Conservation (phyloP, 2,797 vertebrate species). For the Eospalax fontanierii region DNA sequence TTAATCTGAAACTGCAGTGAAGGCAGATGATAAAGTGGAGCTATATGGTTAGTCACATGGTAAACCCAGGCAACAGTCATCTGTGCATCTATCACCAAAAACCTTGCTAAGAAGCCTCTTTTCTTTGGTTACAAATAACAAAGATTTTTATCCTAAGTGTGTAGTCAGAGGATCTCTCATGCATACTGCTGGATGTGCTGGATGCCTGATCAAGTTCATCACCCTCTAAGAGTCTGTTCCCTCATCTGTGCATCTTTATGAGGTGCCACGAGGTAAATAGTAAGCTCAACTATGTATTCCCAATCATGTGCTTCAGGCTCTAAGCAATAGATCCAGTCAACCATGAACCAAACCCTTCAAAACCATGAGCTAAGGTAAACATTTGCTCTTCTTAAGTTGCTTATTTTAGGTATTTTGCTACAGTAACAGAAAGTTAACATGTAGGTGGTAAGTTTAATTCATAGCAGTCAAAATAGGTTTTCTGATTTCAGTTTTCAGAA, state of each 20-base stretch:
- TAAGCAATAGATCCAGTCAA: neutral
- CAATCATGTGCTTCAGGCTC: neutral
- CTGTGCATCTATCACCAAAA: neutral
- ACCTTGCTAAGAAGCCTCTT: neutral
- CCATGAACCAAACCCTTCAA: neutral
- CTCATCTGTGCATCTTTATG: neutral
- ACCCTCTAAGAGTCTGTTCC: neutral
- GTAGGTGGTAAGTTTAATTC: conserved; percentile 2
- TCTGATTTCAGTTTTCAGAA: neutral
- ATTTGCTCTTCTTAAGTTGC: neutral
- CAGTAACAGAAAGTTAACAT: neutral
- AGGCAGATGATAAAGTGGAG: neutral
- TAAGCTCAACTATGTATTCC: neutral
- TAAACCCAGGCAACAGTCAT: neutral
- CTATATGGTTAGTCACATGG: neutral
- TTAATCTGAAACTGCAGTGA: neutral
- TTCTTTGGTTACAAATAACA: neutral
- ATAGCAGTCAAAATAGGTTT: neutral
- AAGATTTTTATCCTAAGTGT: conserved; percentile 1
- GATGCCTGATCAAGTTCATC: neutral
- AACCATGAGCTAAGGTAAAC: neutral
- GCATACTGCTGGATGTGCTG: neutral
- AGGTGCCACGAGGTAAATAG: neutral
- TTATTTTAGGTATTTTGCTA: neutral
- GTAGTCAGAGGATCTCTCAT: neutral